Conservation (phyloP, 2,888 invertebrate genomes). For the Macaria liturata region DNA sequence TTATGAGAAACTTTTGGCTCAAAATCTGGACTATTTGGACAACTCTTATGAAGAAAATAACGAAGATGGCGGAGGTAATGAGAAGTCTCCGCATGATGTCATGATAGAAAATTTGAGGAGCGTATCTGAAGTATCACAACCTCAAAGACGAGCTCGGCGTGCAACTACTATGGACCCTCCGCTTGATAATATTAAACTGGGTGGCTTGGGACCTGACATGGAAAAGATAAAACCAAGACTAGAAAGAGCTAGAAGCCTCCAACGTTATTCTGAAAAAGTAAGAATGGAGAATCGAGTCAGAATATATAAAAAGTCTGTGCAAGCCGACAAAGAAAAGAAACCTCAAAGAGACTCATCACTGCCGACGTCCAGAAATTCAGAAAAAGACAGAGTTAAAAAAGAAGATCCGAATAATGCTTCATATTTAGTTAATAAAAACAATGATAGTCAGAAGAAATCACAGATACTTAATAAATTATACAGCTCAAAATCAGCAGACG, state of each 20-base stretch:
- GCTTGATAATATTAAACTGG: slow-evolving; percentile 59
- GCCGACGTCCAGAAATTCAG: slow-evolving; percentile 25
- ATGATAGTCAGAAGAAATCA: slow-evolving; percentile 41
- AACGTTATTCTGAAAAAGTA: slow-evolving; percentile 76
- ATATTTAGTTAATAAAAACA: slow-evolving; percentile 63
- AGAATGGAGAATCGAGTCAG: slow-evolving; percentile 73
- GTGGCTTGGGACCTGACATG: slow-evolving; percentile 72
- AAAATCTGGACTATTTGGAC: slow-evolving; percentile 54
- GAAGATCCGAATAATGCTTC: slow-evolving; percentile 43
- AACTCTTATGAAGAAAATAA: slow-evolving; percentile 54
- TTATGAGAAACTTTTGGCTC: slow-evolving; percentile 65
- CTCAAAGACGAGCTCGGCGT: slow-evolving; percentile 51
- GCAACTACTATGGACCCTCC: slow-evolving; percentile 47
- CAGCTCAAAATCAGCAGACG: slow-evolving; percentile 53
- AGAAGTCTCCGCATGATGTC: slow-evolving; percentile 42
- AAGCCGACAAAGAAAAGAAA: slow-evolving; percentile 54
- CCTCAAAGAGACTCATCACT: slow-evolving; percentile 40
- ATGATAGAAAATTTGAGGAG: slow-evolving; percentile 60
- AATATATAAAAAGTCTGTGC: slow-evolving; percentile 66
- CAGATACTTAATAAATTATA: slow-evolving; percentile 43
- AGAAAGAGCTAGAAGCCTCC: slow-evolving; percentile 73
- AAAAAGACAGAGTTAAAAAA: slow-evolving; percentile 25
- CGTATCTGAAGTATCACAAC: slow-evolving; percentile 66
- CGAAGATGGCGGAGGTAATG: slow-evolving; percentile 35
- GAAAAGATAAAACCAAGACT: slow-evolving; percentile 70